These are phyloP conservation scores for Ligdia adustata DNA, from an alignment of 2,888 invertebrate genomes.

Conservation along the genomic window DNA sequence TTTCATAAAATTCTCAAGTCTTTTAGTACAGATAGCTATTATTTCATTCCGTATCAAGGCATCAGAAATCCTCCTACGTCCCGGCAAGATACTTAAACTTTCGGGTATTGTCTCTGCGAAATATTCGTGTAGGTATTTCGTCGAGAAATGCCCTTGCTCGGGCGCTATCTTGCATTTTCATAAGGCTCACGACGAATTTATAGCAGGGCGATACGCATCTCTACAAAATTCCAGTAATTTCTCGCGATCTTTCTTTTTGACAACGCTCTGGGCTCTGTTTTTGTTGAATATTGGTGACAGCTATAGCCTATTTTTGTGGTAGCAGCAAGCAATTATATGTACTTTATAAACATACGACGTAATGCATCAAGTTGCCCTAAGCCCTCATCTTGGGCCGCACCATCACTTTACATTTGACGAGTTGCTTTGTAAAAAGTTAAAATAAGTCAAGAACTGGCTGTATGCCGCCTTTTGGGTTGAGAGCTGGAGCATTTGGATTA, in stretches of 20 bases:
- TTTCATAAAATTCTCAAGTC: not conserved
- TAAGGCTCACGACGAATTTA: conserved; percentile 69
- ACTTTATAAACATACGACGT: too few relatives aligned
- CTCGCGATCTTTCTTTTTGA: conserved; percentile 10
- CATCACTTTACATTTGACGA: too few relatives aligned
- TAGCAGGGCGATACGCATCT: conserved; percentile 63
- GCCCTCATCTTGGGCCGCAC: too few relatives aligned
- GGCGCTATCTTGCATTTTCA: conserved; percentile 57
- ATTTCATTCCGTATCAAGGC: not conserved
- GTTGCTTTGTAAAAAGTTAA: too few relatives aligned
- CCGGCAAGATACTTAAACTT: conserved; percentile 26
- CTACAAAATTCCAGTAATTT: conserved; percentile 28
- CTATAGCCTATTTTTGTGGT: too few relatives aligned
- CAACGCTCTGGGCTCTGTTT: conserved; percentile 31
- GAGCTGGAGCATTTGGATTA: too few relatives aligned
- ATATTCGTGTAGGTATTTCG: conserved; percentile 19
- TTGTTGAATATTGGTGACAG: too few relatives aligned
- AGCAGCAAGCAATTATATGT: too few relatives aligned
- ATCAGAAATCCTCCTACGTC: conserved; percentile 6
- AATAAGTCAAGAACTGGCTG: too few relatives aligned
- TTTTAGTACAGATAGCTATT: not conserved
- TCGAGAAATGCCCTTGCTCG: conserved; percentile 26
- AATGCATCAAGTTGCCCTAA: too few relatives aligned
- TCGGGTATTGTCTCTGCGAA: conserved; percentile 18
- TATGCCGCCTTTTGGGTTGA: too few relatives aligned